Conservation (phyloP, 2,113 vertebrate genomes). For the Pongo pygmaeus region DNA sequence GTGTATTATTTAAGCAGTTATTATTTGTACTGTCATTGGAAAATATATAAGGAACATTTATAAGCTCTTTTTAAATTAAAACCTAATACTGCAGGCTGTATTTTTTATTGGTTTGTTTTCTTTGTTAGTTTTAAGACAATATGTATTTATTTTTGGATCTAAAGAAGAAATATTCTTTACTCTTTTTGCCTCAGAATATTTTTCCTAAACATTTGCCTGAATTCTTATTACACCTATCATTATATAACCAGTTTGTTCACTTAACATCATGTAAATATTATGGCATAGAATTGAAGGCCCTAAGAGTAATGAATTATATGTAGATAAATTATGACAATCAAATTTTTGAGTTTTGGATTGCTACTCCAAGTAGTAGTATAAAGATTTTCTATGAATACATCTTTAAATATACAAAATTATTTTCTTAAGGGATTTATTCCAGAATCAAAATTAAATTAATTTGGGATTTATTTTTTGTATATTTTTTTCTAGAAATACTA, state of each 20-base stretch:
- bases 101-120: not conserved
- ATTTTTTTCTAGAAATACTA: not conserved
- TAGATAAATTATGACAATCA: not conserved
- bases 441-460: not conserved
- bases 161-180: not conserved
- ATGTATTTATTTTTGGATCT: not conserved
- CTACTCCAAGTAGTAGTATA: not conserved
- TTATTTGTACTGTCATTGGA: not conserved
- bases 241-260: not conserved
- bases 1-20: not conserved
- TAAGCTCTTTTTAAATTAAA: not conserved
- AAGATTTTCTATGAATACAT: not conserved
- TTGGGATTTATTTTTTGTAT: not conserved
- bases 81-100: not conserved
- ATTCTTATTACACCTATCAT: not conserved
- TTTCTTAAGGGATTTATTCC: not conserved
- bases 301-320: not conserved
- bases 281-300: not conserved
- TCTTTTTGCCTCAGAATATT: not conserved
- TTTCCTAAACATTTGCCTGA: not conserved
- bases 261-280: not conserved
- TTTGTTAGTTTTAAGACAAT: not conserved
- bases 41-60: not conserved
- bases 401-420: not conserved
- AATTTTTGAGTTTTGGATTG: not conserved